Evolutionary conservation across 2,113 vertebrate species (phyloP).

Genomic region (Dinomys branickii): DNA sequence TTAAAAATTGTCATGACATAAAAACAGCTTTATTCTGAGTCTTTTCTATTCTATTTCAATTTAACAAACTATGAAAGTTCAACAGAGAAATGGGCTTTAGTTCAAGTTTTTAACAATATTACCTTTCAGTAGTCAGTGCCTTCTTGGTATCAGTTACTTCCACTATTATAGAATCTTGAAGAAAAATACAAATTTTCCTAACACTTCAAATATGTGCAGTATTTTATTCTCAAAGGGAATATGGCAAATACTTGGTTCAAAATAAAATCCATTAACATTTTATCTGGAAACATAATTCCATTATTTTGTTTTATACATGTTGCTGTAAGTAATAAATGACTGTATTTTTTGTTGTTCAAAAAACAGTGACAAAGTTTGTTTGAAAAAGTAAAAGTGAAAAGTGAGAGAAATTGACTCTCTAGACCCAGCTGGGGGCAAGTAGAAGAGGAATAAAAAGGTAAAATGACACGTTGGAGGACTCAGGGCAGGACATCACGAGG

Average conservation of each 20-base stretch:
- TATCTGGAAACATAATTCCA: neutral
- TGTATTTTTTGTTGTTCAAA: neutral
- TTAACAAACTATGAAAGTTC: neutral
- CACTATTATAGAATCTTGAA: neutral
- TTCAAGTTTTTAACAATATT: neutral
- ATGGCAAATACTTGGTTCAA: neutral
- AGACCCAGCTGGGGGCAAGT: neutral
- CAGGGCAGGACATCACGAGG: too few relatives aligned
- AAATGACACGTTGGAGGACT: neutral
- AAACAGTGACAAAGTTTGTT: neutral
- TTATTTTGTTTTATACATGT: neutral
- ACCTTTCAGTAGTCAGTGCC: neutral
- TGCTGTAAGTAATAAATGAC: neutral
- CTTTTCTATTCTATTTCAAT: neutral
- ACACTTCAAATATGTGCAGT: neutral
- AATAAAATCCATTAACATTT: neutral
- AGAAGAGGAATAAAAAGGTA: neutral
- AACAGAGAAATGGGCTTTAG: neutral
- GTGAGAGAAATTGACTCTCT: neutral
- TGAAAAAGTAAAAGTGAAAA: neutral
- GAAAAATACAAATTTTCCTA: neutral
- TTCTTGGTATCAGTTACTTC: neutral
- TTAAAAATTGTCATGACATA: neutral
- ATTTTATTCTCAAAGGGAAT: neutral
- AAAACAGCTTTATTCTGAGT: neutral